Percentiles rank a stretch among this genome's conserved stretches.
Evolutionary conservation across 2,113 vertebrate species (phyloP).

Genomic region (Hepsetus odoe): DNA sequence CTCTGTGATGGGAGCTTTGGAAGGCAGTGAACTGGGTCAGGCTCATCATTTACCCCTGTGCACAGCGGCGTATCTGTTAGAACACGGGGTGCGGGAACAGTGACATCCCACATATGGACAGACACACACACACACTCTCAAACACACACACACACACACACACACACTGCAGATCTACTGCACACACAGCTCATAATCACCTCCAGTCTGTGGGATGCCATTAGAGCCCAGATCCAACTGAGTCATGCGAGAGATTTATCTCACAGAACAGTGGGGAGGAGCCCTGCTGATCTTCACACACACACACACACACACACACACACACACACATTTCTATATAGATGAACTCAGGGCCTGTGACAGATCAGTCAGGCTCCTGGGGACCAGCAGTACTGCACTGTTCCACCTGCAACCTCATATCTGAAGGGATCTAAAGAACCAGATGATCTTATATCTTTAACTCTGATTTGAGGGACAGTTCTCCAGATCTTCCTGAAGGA

Average conservation of each 20-base stretch:
- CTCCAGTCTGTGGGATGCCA: neutral
- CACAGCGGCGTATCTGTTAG: neutral
- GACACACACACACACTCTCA: constrained; percentile 4
- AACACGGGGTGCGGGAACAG: neutral
- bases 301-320: too few relatives aligned
- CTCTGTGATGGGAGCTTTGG: neutral
- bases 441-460: too few relatives aligned
- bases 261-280: neutral
- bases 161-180: neutral
- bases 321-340: neutral
- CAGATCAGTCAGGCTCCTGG: too few relatives aligned
- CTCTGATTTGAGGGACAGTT: too few relatives aligned
- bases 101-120: neutral
- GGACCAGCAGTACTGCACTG: too few relatives aligned
- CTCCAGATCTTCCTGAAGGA: too few relatives aligned
- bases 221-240: neutral
- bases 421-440: too few relatives aligned
- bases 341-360: neutral
- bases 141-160: constrained; percentile 7
- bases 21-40: neutral
- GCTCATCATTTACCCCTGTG: neutral
- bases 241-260: neutral
- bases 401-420: too few relatives aligned
- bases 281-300: neutral
- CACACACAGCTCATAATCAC: neutral